A percentile compares a stretch with the other conserved stretches of the same genome.
Evolutionary conservation across 2,888 invertebrate genomes (phyloP).

Genomic region (Dryobotodes eremita): DNA sequence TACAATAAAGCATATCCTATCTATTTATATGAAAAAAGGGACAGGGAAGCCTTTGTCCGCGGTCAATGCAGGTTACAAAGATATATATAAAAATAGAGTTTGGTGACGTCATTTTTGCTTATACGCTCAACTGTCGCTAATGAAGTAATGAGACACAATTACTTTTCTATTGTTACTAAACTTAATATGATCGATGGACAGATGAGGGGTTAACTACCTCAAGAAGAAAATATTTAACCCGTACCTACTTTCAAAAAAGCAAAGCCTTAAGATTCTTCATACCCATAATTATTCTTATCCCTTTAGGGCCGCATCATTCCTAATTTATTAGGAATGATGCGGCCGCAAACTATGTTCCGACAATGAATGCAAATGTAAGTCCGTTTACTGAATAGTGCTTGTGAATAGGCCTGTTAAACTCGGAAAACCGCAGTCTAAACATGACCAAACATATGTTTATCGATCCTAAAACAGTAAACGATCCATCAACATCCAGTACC

Average conservation of each 20-base stretch:
- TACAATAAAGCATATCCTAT: not conserved
- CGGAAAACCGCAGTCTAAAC: constrained; percentile 19
- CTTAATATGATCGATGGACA: too few relatives aligned
- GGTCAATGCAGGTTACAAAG: not conserved
- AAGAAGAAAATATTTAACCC: not conserved
- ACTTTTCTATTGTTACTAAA: too few relatives aligned
- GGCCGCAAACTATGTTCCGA: not conserved
- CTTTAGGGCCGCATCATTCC: too few relatives aligned
- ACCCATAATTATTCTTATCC: not conserved
- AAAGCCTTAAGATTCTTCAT: too few relatives aligned
- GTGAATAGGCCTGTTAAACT: constrained; percentile 13
- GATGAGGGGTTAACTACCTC: not conserved
- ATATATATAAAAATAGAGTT: not conserved
- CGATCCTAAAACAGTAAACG: constrained; percentile 14
- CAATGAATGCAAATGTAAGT: constrained; percentile 17
- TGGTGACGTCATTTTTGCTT: not conserved
- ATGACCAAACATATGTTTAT: constrained; percentile 20
- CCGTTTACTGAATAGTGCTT: not conserved
- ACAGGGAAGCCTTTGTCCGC: too few relatives aligned
- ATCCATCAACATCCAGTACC: constrained; percentile 51
- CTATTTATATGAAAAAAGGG: not conserved
- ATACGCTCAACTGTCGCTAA: too few relatives aligned
- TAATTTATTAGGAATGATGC: constrained; percentile 16
- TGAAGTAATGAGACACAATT: too few relatives aligned
- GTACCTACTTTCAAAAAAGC: not conserved